A percentile compares a stretch with the other conserved stretches of the same genome.
Evolutionary conservation across 2,797 vertebrate species (phyloP).

Genomic region (Potorous gilbertii): DNA sequence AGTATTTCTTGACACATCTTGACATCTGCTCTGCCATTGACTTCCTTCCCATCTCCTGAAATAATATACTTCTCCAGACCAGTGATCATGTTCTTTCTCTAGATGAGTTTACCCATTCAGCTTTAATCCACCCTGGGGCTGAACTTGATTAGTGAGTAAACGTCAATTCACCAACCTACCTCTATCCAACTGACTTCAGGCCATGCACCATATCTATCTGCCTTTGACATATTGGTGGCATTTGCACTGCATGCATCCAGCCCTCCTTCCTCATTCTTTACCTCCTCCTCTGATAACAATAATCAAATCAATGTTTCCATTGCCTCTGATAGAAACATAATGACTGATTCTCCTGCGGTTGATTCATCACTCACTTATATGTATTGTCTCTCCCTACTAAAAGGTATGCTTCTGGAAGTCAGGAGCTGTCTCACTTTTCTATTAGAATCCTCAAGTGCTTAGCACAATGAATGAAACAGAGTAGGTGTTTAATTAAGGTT

Average conservation of each 20-base stretch:
- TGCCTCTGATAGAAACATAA: not conserved
- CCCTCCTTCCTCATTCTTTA: not conserved
- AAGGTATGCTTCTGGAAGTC: not conserved
- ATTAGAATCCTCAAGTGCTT: not conserved
- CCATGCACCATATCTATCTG: not conserved
- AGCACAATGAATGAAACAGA: not conserved
- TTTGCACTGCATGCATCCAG: not conserved
- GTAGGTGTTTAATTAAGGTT: not conserved
- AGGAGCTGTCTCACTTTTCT: not conserved
- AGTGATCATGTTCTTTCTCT: not conserved
- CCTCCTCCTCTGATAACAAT: not conserved
- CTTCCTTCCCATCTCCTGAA: not conserved
- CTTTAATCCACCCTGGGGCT: not conserved
- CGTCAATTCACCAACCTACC: not conserved
- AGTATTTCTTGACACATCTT: not conserved
- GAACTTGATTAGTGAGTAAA: not conserved
- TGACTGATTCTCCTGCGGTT: not conserved
- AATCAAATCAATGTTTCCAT: not conserved
- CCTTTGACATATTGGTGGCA: not conserved
- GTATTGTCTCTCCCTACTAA: not conserved
- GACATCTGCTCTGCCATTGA: not conserved
- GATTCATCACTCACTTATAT: not conserved
- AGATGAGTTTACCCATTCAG: not conserved
- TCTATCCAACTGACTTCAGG: not conserved
- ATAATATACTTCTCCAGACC: not conserved